Evolutionary conservation across 2,797 vertebrate genomes (phyloP).

Genomic region (Columba guinea): DNA sequence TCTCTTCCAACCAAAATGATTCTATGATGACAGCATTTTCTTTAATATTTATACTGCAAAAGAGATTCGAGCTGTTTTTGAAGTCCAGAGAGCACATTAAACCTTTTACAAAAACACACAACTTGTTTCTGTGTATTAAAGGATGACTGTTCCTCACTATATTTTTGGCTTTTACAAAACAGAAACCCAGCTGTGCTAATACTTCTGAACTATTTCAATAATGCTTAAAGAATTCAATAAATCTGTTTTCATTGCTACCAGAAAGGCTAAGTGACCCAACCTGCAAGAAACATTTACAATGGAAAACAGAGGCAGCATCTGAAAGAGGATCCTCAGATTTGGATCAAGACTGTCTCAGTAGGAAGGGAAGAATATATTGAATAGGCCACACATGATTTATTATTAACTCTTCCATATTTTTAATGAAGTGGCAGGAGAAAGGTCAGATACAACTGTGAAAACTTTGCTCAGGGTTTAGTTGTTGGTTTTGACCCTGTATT

Average conservation of each 20-base stretch:
- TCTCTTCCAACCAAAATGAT: too few species aligned
- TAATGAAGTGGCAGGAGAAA: not conserved
- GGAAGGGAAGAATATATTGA: not conserved
- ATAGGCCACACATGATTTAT: not conserved
- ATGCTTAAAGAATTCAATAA: not conserved
- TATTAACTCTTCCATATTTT: not conserved
- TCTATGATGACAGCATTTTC: not conserved
- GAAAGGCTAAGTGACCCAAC: not conserved
- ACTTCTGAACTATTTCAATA: slow-evolving; percentile 12
- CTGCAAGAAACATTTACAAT: not conserved
- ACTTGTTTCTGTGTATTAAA: not conserved
- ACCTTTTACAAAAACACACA: not conserved
- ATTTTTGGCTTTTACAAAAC: not conserved
- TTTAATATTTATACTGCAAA: not conserved
- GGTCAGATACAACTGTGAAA: not conserved
- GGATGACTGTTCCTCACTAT: not conserved
- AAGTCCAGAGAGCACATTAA: not conserved
- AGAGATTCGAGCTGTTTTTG: not conserved
- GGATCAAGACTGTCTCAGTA: not conserved
- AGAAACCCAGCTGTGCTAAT: slow-evolving; percentile 35
- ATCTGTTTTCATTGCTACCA: not conserved
- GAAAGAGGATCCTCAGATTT: not conserved
- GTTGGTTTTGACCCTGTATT: not conserved
- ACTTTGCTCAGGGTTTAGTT: not conserved
- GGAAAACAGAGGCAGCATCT: not conserved